Base-by-base conservation (phyloP, 2,888 invertebrate species). In the Drosophila lacicola region DNA sequence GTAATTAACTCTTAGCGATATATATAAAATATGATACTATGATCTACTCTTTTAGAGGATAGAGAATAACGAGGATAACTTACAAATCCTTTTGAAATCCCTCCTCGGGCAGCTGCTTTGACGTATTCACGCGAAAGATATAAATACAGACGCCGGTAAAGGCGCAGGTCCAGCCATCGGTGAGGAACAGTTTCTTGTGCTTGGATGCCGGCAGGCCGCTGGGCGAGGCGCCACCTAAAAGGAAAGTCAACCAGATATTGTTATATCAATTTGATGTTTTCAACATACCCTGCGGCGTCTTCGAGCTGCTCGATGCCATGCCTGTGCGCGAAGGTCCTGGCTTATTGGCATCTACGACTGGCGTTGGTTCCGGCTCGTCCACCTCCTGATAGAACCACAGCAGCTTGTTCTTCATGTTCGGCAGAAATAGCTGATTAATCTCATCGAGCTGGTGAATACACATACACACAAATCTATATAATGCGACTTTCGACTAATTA, bases 351-450 rank as follows among this genome's bases (percentile, higher is more conserved):
- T 92, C 92, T 37, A 90, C 87, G 1, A 89, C 82, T 11, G 90
- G 90, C 11, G 90, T 87, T 11, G 91, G 90, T 49, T 95, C 95
- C 0, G 94, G 93, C 82, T 96, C 96, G 78, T 96, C 96, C 51
- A 96, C 95, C 69, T 97, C 97, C 93, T 97, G 97, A 90, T 97
- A 97, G 92, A 96, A 97, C 97, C 97, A 97, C 79, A 97, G 94
- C 34, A 97, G 94, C 83, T 97, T 97, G 79, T 96, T 96, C 82
- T 96, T 95, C 95, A 96, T 96, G 89, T 97, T 96, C 0, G 97
- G 97, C 33, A 97, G 93, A 90, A 97, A 97, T 0, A 97, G 93
- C 90, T 96, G 96, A 92, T 97, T 97, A 88, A 97, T 97, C 91
- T 97, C 97, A 91, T 97, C 97, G 88, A 97, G 93, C 96, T 96